These are phyloP conservation scores for Dichetophora obliterata DNA, from an alignment of 2,888 invertebrate species.

Conservation along the genomic window DNA sequence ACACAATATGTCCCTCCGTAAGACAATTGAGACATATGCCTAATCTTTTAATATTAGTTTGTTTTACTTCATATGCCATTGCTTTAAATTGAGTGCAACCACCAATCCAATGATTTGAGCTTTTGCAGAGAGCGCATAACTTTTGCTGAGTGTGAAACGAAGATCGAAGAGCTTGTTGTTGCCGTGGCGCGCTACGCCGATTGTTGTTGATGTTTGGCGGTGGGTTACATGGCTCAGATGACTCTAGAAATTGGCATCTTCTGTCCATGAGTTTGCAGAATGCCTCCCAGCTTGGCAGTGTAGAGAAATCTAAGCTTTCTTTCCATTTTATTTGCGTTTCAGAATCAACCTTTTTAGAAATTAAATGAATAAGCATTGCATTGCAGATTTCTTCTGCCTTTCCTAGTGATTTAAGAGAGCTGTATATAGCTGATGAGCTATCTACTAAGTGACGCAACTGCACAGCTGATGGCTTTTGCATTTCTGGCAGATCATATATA, in stretches of 20 bases:
- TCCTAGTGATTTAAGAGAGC: constrained; percentile 23
- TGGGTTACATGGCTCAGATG: neutral
- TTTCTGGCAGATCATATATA: too few relatives aligned
- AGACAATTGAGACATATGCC: constrained; percentile 35
- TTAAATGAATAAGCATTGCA: neutral
- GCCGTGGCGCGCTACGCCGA: neutral
- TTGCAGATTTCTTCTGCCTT: constrained; percentile 15
- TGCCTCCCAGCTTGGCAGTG: too few relatives aligned
- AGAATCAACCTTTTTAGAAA: too few relatives aligned
- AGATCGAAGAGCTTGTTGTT: neutral
- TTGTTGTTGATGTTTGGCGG: neutral
- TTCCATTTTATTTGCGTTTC: too few relatives aligned
- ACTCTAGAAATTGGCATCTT: too few relatives aligned
- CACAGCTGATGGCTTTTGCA: constrained; percentile 21
- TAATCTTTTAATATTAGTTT: constrained; percentile 20
- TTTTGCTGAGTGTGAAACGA: neutral
- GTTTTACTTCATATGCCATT: constrained; percentile 12
- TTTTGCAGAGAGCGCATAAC: neutral
- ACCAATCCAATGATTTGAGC: neutral
- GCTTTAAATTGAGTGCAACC: constrained; percentile 12
- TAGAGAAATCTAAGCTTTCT: too few relatives aligned
- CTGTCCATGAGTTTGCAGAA: too few relatives aligned
- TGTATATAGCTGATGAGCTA: constrained; percentile 36
- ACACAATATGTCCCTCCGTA: constrained; percentile 20
- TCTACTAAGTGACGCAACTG: constrained; percentile 38